A percentile compares a stretch with the other conserved stretches of the same genome.
These are phyloP conservation scores for Tetrapedia diversipes DNA, from an alignment of 2,888 invertebrate genomes.

Conservation along the genomic window DNA sequence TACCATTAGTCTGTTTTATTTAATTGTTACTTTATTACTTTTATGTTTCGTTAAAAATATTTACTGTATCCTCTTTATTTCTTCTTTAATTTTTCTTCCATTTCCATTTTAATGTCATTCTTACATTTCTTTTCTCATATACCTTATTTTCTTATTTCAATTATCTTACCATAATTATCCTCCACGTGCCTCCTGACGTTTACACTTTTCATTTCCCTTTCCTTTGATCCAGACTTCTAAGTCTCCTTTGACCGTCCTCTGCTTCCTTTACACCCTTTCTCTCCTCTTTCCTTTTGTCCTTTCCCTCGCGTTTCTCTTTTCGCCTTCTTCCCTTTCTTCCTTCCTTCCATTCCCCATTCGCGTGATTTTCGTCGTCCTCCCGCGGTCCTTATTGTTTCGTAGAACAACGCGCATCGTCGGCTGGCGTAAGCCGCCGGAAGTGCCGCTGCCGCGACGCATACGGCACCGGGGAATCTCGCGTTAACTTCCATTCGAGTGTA, in stretches of 20 bases:
- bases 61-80: too few species aligned
- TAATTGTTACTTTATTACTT: too few species aligned
- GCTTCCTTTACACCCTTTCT: neutral
- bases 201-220: neutral
- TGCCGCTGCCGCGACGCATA: slow-evolving; percentile 34
- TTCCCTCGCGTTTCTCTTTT: neutral
- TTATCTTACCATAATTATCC: neutral
- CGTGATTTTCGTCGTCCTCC: neutral
- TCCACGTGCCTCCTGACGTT: neutral
- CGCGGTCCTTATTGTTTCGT: slow-evolving; percentile 2
- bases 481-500: slow-evolving; percentile 50
- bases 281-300: too few species aligned
- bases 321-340: neutral
- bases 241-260: too few species aligned
- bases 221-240: neutral
- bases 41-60: too few species aligned
- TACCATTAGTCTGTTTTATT: too few species aligned
- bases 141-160: too few species aligned
- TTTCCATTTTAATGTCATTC: neutral
- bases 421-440: slow-evolving; percentile 53
- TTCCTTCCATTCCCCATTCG: neutral
- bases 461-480: slow-evolving; percentile 43
- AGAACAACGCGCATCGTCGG: slow-evolving; percentile 26
- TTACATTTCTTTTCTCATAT: neutral
- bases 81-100: neutral